Base-by-base conservation (phyloP, 1,140 invertebrate species). In the Apolygus lucorum region DNA sequence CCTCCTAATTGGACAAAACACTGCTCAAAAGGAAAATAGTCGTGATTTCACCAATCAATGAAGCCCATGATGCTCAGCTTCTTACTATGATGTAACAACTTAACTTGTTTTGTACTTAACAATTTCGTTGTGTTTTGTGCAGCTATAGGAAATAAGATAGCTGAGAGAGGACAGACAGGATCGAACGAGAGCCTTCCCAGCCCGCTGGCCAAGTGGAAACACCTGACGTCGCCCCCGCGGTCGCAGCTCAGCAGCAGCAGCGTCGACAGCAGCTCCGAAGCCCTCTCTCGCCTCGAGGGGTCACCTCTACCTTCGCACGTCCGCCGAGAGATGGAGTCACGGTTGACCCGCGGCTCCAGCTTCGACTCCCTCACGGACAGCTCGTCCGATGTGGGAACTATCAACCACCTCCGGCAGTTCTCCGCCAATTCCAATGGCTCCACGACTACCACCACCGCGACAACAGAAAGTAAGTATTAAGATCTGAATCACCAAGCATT, bases 141-240 rank as follows among this genome's bases (percentile, higher is more conserved):
- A 49, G 34, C 34, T 49, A 49, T 49, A 49, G 34, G 34, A 49
- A 49, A 49, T 49, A 49, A 49, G 34, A 49, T 49, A 49, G 34
- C 34, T 49, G 34, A 49, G 8, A 49, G 8, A 49, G 34, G 34
- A 11, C 34, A 49, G 17, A 17, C 34, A 49, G 34, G 34, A 49
- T 49, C 17, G 34, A 49, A 17, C 17, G 34, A 49, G 34, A 49
- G 34, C 34, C n/a, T n/a, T n/a, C n/a, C n/a, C n/a, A 17, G 34
- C 34, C 17, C 34, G 17, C 17, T 11, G 8, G 17, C 34, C 34
- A 49, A 49, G 34, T 49, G 8, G 8, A 49, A 49, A 17, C 8
- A 8, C 8, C 8, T 11, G 8, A 17, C 34, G 8, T 8, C 34
- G 17, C 34, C 34, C 8, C 8, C 8, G 8, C 17, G 8, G 34